Percentiles rank a stretch among this genome's conserved stretches.
Conservation (phyloP, 1,140 invertebrate genomes). For the Scaptomyza pallida region DNA sequence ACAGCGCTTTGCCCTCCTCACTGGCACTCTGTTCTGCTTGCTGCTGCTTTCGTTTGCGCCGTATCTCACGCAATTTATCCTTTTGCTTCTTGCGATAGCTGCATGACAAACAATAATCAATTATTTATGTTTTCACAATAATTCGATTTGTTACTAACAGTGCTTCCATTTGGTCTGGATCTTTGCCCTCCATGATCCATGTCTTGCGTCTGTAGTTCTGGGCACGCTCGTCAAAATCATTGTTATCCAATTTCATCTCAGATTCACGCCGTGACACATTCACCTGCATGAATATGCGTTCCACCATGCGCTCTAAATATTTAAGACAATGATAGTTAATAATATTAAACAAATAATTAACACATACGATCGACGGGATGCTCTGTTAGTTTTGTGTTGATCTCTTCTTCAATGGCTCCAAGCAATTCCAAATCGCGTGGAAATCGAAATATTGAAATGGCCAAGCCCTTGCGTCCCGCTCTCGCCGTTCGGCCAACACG, state of each 20-base stretch:
- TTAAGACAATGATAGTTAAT: background rate
- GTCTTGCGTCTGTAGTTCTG: constrained; percentile 95
- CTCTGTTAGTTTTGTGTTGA: constrained; percentile 94
- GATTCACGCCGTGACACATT: constrained; percentile 95
- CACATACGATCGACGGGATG: constrained; percentile 91
- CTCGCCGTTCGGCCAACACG: constrained; percentile 98
- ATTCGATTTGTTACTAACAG: constrained; percentile 73
- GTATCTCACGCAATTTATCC: constrained; percentile 73
- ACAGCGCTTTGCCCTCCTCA: constrained; percentile 42
- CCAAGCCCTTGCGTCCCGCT: constrained; percentile 93
- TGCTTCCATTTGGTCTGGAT: constrained; percentile 90
- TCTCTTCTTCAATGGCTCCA: constrained; percentile 93
- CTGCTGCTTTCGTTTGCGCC: constrained; percentile 63
- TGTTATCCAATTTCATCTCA: constrained; percentile 95
- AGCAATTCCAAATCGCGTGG: constrained; percentile 95
- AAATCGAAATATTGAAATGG: constrained; percentile 94
- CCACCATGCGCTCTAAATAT: constrained; percentile 77
- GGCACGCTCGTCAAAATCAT: constrained; percentile 95
- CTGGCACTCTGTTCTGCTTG: constrained; percentile 39
- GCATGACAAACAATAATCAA: background rate
- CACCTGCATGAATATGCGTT: constrained; percentile 93
- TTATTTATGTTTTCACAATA: background rate
- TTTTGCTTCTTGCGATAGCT: constrained; percentile 80
- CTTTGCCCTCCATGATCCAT: constrained; percentile 92
- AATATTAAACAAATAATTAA: background rate